A percentile compares a stretch with the other conserved stretches of the same genome.
Conservation (phyloP, 2,797 vertebrate species). For the Australoheros facetus region DNA sequence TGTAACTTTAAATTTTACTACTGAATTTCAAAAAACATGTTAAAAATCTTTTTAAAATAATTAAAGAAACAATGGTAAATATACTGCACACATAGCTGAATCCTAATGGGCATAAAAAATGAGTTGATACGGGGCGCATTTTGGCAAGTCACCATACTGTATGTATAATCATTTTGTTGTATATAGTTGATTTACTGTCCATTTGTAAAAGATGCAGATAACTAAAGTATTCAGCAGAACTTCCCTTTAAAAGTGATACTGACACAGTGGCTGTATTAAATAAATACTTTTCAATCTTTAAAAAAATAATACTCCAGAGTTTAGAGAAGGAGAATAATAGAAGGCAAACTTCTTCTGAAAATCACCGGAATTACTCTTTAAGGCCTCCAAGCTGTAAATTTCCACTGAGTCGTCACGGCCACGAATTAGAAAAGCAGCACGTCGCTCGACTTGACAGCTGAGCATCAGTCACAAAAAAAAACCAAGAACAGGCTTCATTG, state of each 20-base stretch:
- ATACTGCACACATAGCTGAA: neutral
- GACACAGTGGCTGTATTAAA: too few species aligned
- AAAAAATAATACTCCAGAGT: neutral
- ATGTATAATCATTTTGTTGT: too few species aligned
- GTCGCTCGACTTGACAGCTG: slow-evolving; percentile 9
- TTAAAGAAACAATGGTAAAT: neutral
- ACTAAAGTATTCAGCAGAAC: too few species aligned
- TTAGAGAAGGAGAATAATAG: neutral
- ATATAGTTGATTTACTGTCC: too few species aligned
- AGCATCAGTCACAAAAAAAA: neutral
- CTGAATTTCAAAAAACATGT: neutral
- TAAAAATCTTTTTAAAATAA: neutral
- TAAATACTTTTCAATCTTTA: neutral
- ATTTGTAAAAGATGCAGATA: too few species aligned
- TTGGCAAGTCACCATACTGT: too few species aligned
- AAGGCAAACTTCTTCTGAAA: neutral
- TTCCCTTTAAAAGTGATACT: too few species aligned
- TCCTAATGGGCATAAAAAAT: neutral
- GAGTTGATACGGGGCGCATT: too few species aligned
- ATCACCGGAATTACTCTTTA: neutral
- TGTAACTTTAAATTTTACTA: neutral
- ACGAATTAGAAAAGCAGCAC: neutral
- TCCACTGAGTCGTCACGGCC: slow-evolving; percentile 1
- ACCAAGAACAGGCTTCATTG: neutral
- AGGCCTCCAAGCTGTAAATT: slow-evolving; percentile 1